Evolutionary conservation across 2,113 vertebrate genomes (phyloP).

Genomic region (Elanoides forficatus): DNA sequence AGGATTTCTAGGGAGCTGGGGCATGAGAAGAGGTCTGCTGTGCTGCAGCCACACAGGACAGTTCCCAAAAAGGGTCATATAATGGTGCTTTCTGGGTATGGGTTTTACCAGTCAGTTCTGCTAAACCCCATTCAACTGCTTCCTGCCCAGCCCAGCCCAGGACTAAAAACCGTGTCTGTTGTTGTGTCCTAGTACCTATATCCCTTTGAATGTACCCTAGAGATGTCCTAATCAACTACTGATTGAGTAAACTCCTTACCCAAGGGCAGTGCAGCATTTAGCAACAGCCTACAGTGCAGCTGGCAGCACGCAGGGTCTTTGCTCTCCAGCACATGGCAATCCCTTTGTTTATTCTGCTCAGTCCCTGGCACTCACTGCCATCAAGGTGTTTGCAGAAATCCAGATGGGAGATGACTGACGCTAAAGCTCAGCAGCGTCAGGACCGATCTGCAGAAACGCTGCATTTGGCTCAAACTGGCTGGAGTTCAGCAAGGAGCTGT

Average conservation of each 20-base stretch:
- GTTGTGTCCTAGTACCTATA: not conserved
- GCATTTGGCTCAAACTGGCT: not conserved
- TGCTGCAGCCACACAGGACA: not conserved
- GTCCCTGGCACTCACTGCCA: not conserved
- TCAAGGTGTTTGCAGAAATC: not conserved
- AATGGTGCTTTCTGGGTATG: not conserved
- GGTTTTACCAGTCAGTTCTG: not conserved
- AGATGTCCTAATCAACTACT: not conserved
- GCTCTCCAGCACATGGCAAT: not conserved
- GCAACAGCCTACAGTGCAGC: not conserved
- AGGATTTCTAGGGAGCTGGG: not conserved
- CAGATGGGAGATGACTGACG: not conserved
- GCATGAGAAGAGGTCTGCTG: not conserved
- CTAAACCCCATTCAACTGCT: not conserved
- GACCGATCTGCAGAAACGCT: not conserved
- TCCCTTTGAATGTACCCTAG: not conserved
- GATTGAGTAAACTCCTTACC: not conserved
- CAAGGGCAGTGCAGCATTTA: not conserved
- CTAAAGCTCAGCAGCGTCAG: not conserved
- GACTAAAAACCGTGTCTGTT: not conserved
- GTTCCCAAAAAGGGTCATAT: not conserved
- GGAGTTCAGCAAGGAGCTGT: not conserved
- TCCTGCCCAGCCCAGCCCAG: not conserved
- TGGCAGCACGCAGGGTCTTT: not conserved
- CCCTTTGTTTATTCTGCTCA: not conserved